These are phyloP conservation scores for Pagetopsis macropterus DNA, from an alignment of 2,797 vertebrate genomes.

Conservation along the genomic window DNA sequence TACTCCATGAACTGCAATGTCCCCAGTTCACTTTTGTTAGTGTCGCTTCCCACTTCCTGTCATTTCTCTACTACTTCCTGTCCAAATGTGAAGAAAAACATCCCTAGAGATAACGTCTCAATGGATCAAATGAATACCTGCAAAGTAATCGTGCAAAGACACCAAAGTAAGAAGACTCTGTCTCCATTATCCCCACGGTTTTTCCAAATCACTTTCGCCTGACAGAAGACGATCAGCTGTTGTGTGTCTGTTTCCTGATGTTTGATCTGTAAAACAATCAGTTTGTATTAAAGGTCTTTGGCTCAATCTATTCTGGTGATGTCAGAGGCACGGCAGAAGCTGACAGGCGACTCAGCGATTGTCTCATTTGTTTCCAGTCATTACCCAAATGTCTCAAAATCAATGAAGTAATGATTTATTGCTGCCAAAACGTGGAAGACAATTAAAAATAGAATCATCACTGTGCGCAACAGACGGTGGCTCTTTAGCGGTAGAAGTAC, in stretches of 20 bases:
- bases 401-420: constrained; percentile 63
- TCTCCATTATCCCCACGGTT: not conserved
- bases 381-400: constrained; percentile 60
- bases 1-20: not conserved
- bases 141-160: not conserved
- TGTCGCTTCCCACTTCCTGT: no score
- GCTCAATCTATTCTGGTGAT: constrained; percentile 11
- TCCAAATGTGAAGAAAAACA: not conserved
- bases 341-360: constrained; percentile 34
- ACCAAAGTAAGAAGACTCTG: not conserved
- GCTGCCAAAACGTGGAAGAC: constrained; percentile 39
- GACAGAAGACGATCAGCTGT: not conserved
- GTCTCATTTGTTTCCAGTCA: constrained; percentile 66
- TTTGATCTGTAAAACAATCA: not conserved
- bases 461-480: constrained; percentile 29
- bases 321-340: constrained; percentile 22
- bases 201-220: not conserved
- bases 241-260: not conserved
- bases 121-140: not conserved
- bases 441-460: constrained; percentile 57
- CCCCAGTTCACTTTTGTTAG: not conserved
- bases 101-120: not conserved
- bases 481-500: not conserved
- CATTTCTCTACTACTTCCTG: not conserved
- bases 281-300: constrained; percentile 6